phyloP scores from a whole-genome alignment of 2,797 vertebrate species.

The Euphonia xanthogaster region DNA sequence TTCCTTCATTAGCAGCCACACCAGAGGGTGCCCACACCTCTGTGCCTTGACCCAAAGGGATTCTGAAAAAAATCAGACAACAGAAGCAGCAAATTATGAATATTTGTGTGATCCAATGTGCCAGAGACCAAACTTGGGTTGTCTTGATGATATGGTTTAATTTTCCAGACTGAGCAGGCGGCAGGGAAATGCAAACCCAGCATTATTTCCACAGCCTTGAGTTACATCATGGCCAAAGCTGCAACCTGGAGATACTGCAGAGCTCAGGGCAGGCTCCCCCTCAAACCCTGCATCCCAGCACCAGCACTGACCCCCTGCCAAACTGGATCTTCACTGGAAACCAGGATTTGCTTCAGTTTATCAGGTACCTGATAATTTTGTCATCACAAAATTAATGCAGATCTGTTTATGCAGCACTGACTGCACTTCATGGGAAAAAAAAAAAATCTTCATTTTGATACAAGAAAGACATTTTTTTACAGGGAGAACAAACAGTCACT shows the following conservation, averaged over 20 bases:
- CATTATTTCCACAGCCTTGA: neutral
- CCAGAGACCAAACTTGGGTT: neutral
- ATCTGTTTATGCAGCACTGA: neutral
- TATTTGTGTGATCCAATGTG: neutral
- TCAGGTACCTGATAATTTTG: neutral
- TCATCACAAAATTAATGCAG: neutral
- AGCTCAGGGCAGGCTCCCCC: neutral
- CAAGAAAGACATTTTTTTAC: neutral
- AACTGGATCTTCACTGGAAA: neutral
- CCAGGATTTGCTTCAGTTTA: neutral
- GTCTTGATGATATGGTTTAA: neutral
- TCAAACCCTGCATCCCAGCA: neutral
- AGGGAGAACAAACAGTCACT: neutral
- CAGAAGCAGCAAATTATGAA: neutral
- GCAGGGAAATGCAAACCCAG: neutral
- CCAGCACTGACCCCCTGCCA: neutral
- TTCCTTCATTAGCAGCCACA: neutral
- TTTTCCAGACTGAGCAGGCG: neutral
- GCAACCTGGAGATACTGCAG: neutral
- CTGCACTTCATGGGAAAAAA: accelerated
- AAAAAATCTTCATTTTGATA: neutral
- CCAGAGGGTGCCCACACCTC: neutral
- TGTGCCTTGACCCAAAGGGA: neutral
- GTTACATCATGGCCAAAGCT: neutral
- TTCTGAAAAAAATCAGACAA: neutral